A percentile compares a stretch with the other conserved stretches of the same genome.
phyloP scores from a whole-genome alignment of 1,140 invertebrate genomes.

The Meloidogyne chitwoodi region DNA sequence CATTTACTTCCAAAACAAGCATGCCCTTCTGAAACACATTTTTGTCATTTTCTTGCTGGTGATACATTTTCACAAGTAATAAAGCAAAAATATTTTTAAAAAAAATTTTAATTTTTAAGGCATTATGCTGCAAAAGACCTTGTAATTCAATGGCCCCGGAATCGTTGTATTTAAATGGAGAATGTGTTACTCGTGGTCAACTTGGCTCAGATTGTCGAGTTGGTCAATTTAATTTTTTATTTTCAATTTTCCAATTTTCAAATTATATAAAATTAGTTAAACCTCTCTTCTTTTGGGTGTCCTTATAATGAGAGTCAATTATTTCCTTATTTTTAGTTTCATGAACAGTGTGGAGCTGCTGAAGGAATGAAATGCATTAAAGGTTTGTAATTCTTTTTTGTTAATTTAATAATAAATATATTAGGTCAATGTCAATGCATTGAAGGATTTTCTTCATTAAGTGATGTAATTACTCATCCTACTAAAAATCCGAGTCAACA shows the following conservation, averaged over 20 bases:
- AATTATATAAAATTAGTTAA: neutral
- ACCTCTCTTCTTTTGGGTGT: neutral
- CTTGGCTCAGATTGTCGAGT: slow-evolving; percentile 46
- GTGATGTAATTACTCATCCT: slow-evolving; percentile 54
- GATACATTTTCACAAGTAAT: slow-evolving; percentile 42
- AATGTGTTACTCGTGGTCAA: slow-evolving; percentile 58
- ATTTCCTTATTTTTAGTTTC: slow-evolving; percentile 6
- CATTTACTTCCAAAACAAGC: slow-evolving; percentile 4
- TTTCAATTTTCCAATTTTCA: neutral
- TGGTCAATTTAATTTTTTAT: neutral
- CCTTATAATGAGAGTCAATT: neutral
- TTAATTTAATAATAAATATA: neutral
- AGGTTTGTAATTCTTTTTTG: slow-evolving; percentile 38
- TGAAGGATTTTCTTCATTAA: slow-evolving; percentile 42
- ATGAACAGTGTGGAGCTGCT: slow-evolving; percentile 58
- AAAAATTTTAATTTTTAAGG: slow-evolving; percentile 32
- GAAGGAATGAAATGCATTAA: slow-evolving; percentile 57
- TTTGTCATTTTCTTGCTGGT: slow-evolving; percentile 53
- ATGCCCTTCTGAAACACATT: slow-evolving; percentile 58
- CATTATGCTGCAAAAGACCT: slow-evolving; percentile 57
- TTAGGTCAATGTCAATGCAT: slow-evolving; percentile 53
- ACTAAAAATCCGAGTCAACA: slow-evolving; percentile 54
- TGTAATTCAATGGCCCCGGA: slow-evolving; percentile 59
- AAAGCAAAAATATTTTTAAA: neutral
- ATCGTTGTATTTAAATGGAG: slow-evolving; percentile 56